These are phyloP conservation scores for Chiloscyllium punctatum DNA, from an alignment of 2,797 vertebrate species.

Conservation along the genomic window DNA sequence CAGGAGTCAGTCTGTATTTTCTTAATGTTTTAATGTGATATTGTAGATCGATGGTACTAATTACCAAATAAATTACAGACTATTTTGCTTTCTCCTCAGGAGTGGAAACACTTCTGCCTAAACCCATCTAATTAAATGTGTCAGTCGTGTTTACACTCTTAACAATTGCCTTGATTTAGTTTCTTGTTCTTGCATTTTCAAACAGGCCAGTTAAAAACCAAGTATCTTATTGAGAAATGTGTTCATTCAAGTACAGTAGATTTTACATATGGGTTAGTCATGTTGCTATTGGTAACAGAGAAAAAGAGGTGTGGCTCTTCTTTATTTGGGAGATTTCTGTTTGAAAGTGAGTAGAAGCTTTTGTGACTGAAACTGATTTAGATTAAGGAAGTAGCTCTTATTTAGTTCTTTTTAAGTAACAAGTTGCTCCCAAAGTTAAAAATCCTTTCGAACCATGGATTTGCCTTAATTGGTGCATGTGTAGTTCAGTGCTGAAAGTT, in stretches of 20 bases:
- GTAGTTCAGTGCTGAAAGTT: conserved; percentile 43
- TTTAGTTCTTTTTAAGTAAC: not conserved
- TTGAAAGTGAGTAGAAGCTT: not conserved
- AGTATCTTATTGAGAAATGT: not conserved
- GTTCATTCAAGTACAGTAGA: not conserved
- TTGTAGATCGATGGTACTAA: not conserved
- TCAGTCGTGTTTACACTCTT: not conserved
- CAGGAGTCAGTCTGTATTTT: not conserved
- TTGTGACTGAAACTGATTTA: not conserved
- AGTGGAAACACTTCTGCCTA: not conserved
- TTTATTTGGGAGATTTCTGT: not conserved
- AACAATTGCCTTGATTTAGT: not conserved
- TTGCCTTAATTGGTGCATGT: conserved; percentile 26
- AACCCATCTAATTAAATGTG: conserved; percentile 21
- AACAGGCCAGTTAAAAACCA: not conserved
- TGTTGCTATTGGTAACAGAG: conserved; percentile 9
- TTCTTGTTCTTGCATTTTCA: not conserved
- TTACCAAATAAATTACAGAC: not conserved
- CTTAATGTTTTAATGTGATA: not conserved
- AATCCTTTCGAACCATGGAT: not conserved
- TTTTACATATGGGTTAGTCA: not conserved
- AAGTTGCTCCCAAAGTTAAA: not conserved
- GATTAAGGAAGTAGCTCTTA: not conserved
- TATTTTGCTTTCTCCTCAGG: not conserved
- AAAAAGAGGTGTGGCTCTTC: not conserved